Evolutionary conservation across 1,140 invertebrate species (phyloP), one percentile per base, ranked within the genome.

Genomic region (Dendroctonus ponderosae): DNA sequence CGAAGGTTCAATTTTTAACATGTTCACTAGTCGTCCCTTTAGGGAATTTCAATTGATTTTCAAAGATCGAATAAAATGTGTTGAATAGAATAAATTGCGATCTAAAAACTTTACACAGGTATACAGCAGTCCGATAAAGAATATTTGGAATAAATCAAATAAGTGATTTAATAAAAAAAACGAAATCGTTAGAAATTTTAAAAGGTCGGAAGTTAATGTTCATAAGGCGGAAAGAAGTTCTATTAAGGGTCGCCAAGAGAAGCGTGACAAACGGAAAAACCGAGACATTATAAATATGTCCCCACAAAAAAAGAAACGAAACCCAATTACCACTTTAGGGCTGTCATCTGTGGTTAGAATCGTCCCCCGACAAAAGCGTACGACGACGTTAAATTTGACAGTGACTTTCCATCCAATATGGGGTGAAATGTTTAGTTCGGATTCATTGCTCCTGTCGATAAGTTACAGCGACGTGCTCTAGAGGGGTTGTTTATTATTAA

Each of bases 381-480:
- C 43, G 53, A 62, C 60, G 48, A 57, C 60, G 66, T 61, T 67
- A 67, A 67, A 67, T 67, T 67, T 68, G 66, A 68, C 66, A 63
- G 60, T 63, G 66, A 68, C 59, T 62, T 68, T 68, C 46, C 49
- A 62, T 49, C 59, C 59, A 62, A 68, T 68, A 68, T 68, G 43
- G 44, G 66, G 66, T 68, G 60, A 68, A 68, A 68, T 68, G 52
- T 68, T 68, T 68, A 62, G 66, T 68, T 68, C 66, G 49, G 66
- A 68, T 68, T 68, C 66, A 68, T 68, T 68, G 66, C 57, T 68
- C 50, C 52, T 68, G 66, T 63, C 66, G 66, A 68, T 68, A 68
- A 41, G 44, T 42, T 41, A 42, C 42, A 48, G 58, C 39, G 56
- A 12, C 12, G 51, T 46, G 42, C 43, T 39, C 12, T 15, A 40